Evolutionary conservation across 2,113 vertebrate species (phyloP), one percentile per base, ranked within the genome.

Genomic region (Bufo bufo): DNA sequence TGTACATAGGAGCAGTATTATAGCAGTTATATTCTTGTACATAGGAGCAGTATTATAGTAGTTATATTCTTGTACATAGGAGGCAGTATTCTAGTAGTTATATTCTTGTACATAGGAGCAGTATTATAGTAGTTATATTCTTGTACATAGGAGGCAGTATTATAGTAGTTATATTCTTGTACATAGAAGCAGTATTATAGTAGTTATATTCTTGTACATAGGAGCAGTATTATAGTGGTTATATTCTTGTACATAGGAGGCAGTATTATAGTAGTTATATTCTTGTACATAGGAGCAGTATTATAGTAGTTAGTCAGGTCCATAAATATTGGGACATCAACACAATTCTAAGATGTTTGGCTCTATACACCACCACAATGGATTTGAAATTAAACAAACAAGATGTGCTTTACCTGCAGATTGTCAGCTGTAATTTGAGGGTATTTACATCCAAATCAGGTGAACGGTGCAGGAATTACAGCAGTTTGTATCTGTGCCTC

Each of bases 251-350:
- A 66, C 2, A 66, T 23, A 66, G 63, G 63, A 11, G n/a, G 63
- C n/a, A 66, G 63, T 66, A 66, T 71, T 65, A 65, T 65, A 65
- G 63, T 65, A 65, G 63, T 65, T n/a, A 65, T 65, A 65, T 65
- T 65, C 63, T 65, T 65, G 63, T 65, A 65, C 6, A 65, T 65
- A 65, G 20, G 63, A 65, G 63, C 63, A 65, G 63, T 65, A 65
- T 65, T 65, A 65, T 65, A 65, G 63, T 65, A 65, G n/a, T n/a
- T n/a, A n/a, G n/a, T n/a, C n/a, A n/a, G n/a, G n/a, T n/a, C n/a
- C n/a, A n/a, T n/a, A n/a, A n/a, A n/a, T n/a, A n/a, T n/a, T n/a
- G n/a, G n/a, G n/a, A n/a, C n/a, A n/a, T n/a, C n/a, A n/a, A n/a
- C n/a, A n/a, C n/a, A n/a, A n/a, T n/a, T n/a, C n/a, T n/a, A n/a